phyloP scores from a whole-genome alignment of 2,888 invertebrate species.

The Nysson spinosus region DNA sequence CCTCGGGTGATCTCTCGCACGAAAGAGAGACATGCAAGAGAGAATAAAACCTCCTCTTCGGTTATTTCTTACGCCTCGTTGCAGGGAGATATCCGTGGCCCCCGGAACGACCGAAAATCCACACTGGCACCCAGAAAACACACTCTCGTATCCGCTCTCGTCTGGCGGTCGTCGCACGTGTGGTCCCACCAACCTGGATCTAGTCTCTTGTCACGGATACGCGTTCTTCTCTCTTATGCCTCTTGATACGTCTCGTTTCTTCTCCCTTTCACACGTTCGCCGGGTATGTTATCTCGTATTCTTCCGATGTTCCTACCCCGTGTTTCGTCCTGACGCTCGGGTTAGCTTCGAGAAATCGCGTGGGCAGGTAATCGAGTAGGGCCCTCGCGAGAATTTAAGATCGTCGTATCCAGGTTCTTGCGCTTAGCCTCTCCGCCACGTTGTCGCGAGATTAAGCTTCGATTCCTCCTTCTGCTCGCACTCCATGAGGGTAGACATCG shows the following conservation, averaged over 20 bases:
- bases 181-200: conserved; percentile 64
- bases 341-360: conserved; percentile 64
- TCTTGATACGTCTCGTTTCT: conserved; percentile 1
- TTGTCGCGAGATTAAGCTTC: conserved; percentile 58
- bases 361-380: conserved; percentile 65
- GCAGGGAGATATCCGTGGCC: conserved; percentile 43
- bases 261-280: conserved; percentile 25
- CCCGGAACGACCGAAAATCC: conserved; percentile 53
- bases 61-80: conserved; percentile 50
- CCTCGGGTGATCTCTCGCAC: neutral
- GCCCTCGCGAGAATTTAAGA: conserved; percentile 65
- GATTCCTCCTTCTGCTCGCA: conserved; percentile 18
- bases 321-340: conserved; percentile 64
- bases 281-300: conserved; percentile 61
- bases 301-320: conserved; percentile 61
- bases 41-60: conserved; percentile 3
- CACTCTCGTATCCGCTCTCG: conserved; percentile 34
- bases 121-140: conserved; percentile 41
- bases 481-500: conserved; percentile 40
- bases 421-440: conserved; percentile 52
- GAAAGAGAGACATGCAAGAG: conserved; percentile 8
- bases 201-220: conserved; percentile 73
- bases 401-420: conserved; percentile 60
- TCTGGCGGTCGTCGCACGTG: conserved; percentile 53
- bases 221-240: conserved; percentile 47